phyloP scores from a whole-genome alignment of 2,888 invertebrate species.

The Melieria crassipennis region DNA sequence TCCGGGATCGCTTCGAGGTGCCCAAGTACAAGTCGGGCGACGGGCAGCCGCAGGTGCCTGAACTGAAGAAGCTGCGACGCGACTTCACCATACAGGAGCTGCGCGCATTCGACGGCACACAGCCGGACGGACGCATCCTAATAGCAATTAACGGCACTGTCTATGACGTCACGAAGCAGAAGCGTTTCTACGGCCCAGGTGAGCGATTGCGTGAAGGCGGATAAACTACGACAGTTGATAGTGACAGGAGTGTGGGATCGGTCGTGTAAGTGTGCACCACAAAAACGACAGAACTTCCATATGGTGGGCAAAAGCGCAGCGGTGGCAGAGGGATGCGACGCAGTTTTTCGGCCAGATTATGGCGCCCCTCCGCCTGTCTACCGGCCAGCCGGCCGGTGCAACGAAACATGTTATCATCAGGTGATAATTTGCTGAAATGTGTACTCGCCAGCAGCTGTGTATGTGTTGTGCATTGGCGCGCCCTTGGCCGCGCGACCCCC shows the following conservation, averaged over 20 bases:
- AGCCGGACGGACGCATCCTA: slow-evolving; percentile 86
- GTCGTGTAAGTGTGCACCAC: too few relatives aligned
- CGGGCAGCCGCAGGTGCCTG: slow-evolving; percentile 66
- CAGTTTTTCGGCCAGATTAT: background rate
- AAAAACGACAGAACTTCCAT: too few relatives aligned
- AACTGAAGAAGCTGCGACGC: slow-evolving; percentile 83
- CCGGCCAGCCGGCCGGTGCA: background rate
- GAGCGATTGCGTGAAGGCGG: slow-evolving; percentile 50
- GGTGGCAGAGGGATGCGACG: too few relatives aligned
- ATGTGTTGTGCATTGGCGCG: too few relatives aligned
- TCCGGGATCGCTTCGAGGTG: slow-evolving; percentile 69
- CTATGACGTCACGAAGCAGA: slow-evolving; percentile 92
- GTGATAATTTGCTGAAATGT: slow-evolving; percentile 29
- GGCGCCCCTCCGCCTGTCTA: background rate
- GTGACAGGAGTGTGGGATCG: too few relatives aligned
- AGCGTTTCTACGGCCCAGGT: slow-evolving; percentile 95
- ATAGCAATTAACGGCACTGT: slow-evolving; percentile 95
- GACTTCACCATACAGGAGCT: slow-evolving; percentile 93
- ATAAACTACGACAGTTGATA: background rate
- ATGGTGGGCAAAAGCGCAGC: too few relatives aligned
- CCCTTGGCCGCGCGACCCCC: too few relatives aligned
- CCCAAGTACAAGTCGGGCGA: slow-evolving; percentile 55
- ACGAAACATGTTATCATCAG: slow-evolving; percentile 28
- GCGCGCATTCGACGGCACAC: slow-evolving; percentile 85
- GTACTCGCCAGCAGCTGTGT: background rate